Base-by-base conservation (phyloP, 2,888 invertebrate genomes). In the Didymodactylos carnosus region DNA sequence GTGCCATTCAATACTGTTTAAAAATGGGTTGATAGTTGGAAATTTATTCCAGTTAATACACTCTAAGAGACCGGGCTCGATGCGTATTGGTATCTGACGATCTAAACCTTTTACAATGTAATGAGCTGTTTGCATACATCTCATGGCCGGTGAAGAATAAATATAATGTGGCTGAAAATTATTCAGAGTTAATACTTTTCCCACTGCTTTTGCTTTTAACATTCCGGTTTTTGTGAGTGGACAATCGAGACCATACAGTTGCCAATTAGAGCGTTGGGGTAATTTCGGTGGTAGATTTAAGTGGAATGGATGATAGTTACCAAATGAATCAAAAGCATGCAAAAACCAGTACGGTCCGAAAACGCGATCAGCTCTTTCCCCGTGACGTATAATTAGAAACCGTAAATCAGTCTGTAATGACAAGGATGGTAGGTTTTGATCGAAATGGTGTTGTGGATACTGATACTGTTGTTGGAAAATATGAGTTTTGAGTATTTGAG, bases 61-160 rank as follows among this genome's bases (percentile, higher is more conserved):
- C 83, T 95, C 95, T 83, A 94, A 95, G 51, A 95, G 84, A 0
- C 91, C 92, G 0, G 93, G 92, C 81, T 95, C 95, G 25, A 95
- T 86, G 78, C 78, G 77, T 62, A 82, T 78, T 70, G 76, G 49
- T 10, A 76, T 70, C 19, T 71, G 29, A 19, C 73, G 43, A 14
- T 76, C 84, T 5, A 88, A 79, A 14, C 62, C 62, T 62, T 84
- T 83, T 39, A 87, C 79, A 41, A 87, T 80, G 75, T 83, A 83
- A 19, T 83, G 80, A 39, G 86, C 85, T 16, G 95, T 95, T 84
- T 95, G 92, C 41, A 95, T 87, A 84, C 93, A 94, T 74, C 95
- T 87, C 77, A 92, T 87, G 27, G 94, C 90, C 0, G 93, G 91
- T 2, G 94, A 95, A 39, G 90, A 88, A 83, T 89, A 93, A 25